Evolutionary conservation across 2,113 vertebrate genomes (phyloP).

Genomic region (Chloropsis hardwickii): DNA sequence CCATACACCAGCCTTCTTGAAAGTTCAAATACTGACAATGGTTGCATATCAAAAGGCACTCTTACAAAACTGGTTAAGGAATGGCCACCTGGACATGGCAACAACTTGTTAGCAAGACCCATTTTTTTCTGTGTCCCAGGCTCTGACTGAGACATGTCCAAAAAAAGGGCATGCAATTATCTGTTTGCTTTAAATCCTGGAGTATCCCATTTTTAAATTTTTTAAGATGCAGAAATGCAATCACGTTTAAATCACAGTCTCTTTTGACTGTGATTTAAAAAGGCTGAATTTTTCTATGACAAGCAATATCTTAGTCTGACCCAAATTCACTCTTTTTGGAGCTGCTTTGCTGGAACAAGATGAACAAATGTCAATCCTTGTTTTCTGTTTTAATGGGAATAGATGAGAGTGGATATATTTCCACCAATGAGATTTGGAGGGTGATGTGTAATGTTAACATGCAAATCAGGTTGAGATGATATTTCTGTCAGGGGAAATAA

Average conservation of each 20-base stretch:
- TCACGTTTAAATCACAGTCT: neutral
- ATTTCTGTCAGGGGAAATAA: conserved; percentile 48
- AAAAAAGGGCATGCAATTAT: neutral
- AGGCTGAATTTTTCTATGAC: neutral
- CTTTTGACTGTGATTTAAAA: neutral
- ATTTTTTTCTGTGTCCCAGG: neutral
- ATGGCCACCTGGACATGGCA: neutral
- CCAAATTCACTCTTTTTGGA: neutral
- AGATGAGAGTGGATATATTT: neutral
- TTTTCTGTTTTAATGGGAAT: conserved; percentile 7
- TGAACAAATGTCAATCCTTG: conserved; percentile 7
- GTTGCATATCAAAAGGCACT: neutral
- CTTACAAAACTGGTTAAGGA: neutral
- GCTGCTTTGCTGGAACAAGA: neutral
- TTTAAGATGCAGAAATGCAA: neutral
- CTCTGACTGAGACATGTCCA: neutral
- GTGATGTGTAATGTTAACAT: conserved; percentile 3
- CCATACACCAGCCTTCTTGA: neutral
- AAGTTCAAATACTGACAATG: neutral
- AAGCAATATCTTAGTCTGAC: neutral
- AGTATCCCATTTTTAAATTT: neutral
- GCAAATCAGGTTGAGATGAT: conserved; percentile 30
- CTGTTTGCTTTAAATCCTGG: neutral
- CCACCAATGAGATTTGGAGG: neutral
- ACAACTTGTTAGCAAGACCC: neutral